Conservation (phyloP, 2,113 vertebrate species). For the Phasianus colchicus region DNA sequence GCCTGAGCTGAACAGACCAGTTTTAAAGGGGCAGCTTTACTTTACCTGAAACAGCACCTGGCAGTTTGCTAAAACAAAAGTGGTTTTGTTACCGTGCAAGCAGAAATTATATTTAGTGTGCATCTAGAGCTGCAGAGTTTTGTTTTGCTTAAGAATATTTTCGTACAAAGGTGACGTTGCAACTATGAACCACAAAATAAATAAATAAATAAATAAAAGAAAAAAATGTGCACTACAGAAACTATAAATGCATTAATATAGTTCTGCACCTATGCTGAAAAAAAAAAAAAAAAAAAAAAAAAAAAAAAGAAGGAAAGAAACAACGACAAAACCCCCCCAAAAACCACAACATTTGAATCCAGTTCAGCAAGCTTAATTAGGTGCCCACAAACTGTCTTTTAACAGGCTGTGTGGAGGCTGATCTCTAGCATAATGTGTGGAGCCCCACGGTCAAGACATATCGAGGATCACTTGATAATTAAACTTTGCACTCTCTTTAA, state of each 20-base stretch:
- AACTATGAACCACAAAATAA: background rate
- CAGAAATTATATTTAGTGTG: background rate
- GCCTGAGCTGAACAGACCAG: background rate
- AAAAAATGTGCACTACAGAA: constrained; percentile 20
- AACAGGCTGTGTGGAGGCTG: background rate
- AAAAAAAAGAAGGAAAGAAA: too few species aligned
- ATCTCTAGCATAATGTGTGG: background rate
- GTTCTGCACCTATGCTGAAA: constrained; percentile 11
- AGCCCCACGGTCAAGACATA: background rate
- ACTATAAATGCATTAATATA: constrained; percentile 7
- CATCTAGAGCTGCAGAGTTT: background rate
- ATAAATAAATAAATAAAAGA: too few species aligned
- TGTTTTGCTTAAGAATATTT: constrained; percentile 27
- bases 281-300: background rate
- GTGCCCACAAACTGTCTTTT: background rate
- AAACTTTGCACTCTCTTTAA: background rate
- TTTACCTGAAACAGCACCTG: background rate
- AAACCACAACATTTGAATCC: background rate
- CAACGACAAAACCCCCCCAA: background rate
- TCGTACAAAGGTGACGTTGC: constrained; percentile 36
- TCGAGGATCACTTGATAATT: background rate
- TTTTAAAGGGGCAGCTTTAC: background rate
- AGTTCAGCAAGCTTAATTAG: constrained; percentile 5
- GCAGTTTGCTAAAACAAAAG: background rate
- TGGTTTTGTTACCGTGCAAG: background rate